Conservation (phyloP, 2,888 invertebrate genomes). For the Drosophila incognita region DNA sequence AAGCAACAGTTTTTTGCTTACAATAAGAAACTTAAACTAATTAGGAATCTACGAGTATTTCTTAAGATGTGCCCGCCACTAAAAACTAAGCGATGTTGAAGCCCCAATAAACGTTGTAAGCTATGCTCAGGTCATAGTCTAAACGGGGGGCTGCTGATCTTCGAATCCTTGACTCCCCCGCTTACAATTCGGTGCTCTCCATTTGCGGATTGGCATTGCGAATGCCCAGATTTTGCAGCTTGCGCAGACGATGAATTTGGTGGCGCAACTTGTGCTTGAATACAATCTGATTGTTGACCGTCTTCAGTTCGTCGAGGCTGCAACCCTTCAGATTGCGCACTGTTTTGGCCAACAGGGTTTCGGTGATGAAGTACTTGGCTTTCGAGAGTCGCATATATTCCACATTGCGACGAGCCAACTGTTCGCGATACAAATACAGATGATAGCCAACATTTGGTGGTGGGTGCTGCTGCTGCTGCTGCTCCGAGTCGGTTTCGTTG, state of each 20-base stretch:
- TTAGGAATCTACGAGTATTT: not conserved
- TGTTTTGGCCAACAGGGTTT: conserved; percentile 63
- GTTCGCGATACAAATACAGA: conserved; percentile 70
- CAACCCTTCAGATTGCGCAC: conserved; percentile 66
- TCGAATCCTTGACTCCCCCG: not conserved
- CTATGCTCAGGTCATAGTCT: conserved; percentile 23
- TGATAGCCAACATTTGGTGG: conserved; percentile 64
- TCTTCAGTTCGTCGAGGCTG: conserved; percentile 67
- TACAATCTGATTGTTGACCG: conserved; percentile 67
- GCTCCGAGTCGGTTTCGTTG: conserved; percentile 48
- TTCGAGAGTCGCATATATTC: conserved; percentile 67
- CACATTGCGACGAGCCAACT: conserved; percentile 65
- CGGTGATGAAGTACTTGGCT: conserved; percentile 73
- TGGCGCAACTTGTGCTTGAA: conserved; percentile 69
- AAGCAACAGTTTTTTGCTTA: conserved; percentile 1
- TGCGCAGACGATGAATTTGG: conserved; percentile 64
- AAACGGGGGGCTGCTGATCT: conserved; percentile 1
- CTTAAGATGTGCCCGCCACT: conserved; percentile 49
- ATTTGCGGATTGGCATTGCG: conserved; percentile 70
- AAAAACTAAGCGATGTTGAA: conserved; percentile 19
- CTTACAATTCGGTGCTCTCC: conserved; percentile 66
- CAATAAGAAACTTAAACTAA: conserved; percentile 2
- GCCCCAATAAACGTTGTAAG: not conserved
- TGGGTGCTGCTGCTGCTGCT: conserved; percentile 26
- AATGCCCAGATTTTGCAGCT: conserved; percentile 62